phyloP scores from a whole-genome alignment of 2,888 invertebrate species.

The Lycia hirtaria region DNA sequence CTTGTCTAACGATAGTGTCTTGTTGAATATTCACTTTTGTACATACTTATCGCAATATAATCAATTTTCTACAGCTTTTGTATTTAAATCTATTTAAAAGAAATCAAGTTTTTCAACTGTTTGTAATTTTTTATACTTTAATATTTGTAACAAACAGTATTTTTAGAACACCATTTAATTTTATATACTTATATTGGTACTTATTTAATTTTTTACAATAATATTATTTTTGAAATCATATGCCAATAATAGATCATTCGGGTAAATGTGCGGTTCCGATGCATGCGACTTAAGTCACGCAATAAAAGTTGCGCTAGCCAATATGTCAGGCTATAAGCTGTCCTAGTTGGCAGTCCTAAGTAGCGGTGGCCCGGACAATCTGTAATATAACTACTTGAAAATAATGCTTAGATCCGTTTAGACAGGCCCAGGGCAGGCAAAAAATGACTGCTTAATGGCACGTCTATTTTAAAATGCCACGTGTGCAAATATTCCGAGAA shows the following conservation, averaged over 20 bases:
- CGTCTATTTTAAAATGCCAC: too few relatives aligned
- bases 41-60: slow-evolving; percentile 1
- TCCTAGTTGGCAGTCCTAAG: too few relatives aligned
- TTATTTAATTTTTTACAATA: slow-evolving; percentile 1
- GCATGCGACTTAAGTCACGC: not conserved
- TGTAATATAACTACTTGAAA: too few relatives aligned
- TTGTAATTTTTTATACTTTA: slow-evolving; percentile 9
- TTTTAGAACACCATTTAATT: slow-evolving; percentile 12
- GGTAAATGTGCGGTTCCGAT: not conserved
- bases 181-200: not conserved
- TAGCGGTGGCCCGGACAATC: too few relatives aligned
- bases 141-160: slow-evolving; percentile 11
- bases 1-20: not conserved
- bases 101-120: slow-evolving; percentile 3
- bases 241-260: not conserved
- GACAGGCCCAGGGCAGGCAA: too few relatives aligned
- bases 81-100: not conserved
- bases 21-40: slow-evolving; percentile 3
- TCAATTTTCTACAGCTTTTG: slow-evolving; percentile 8
- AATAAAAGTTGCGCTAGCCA: not conserved
- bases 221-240: not conserved
- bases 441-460: too few relatives aligned
- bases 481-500: too few relatives aligned
- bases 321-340: too few relatives aligned
- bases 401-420: too few relatives aligned